Percentiles rank a stretch among this genome's conserved stretches.
Evolutionary conservation across 23 tunicate genomes (phyloP).

Genomic region (Trididemnum nubilum): DNA sequence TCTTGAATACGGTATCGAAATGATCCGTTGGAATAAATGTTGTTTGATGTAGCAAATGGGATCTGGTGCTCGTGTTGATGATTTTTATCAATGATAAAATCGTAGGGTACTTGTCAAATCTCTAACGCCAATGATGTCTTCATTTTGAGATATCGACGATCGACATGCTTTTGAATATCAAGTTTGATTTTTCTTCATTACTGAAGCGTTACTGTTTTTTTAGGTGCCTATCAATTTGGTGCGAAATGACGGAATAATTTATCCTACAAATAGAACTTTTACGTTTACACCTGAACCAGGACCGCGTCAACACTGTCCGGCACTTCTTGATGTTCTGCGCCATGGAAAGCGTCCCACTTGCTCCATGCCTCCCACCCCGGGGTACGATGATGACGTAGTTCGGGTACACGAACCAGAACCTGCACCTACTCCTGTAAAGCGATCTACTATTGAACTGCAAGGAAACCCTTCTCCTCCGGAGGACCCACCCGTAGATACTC

Average conservation of each 20-base stretch:
- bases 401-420: slow-evolving; percentile 31
- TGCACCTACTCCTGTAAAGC: slow-evolving; percentile 33
- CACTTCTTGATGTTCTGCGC: slow-evolving; percentile 49
- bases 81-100: too few species aligned
- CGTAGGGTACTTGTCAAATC: too few species aligned
- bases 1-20: too few species aligned
- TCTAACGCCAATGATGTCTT: too few species aligned
- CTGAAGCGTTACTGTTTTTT: too few species aligned
- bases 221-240: slow-evolving; percentile 95
- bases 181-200: too few species aligned
- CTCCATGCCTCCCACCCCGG: slow-evolving; percentile 66
- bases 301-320: slow-evolving; percentile 77
- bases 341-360: slow-evolving; percentile 40
- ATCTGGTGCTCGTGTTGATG: too few species aligned
- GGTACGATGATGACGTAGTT: slow-evolving; percentile 47
- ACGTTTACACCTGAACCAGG: slow-evolving; percentile 91
- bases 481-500: slow-evolving; percentile 30
- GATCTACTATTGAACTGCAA: slow-evolving; percentile 50
- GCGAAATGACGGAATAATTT: slow-evolving; percentile 86
- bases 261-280: slow-evolving; percentile 78
- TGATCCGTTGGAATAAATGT: too few species aligned
- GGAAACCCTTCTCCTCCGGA: slow-evolving; percentile 51
- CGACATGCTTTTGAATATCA: too few species aligned
- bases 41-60: too few species aligned
- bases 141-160: too few species aligned